These are phyloP conservation scores for Procapra przewalskii DNA, from an alignment of 2,113 vertebrate species.

Conservation along the genomic window DNA sequence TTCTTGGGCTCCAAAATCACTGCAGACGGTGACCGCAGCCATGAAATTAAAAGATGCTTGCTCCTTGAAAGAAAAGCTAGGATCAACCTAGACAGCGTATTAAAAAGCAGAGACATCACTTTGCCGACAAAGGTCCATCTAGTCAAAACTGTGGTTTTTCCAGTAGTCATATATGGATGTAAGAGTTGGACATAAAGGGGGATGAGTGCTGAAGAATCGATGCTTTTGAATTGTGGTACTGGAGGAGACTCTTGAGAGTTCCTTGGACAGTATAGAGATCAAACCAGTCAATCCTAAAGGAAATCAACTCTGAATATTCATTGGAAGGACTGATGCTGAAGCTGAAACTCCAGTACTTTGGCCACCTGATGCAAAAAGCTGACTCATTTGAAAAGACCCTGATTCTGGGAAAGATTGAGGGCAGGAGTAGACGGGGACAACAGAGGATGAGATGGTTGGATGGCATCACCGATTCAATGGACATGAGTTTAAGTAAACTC, in stretches of 20 bases:
- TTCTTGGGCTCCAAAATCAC: not conserved
- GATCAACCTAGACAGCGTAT: not conserved
- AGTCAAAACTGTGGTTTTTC: not conserved
- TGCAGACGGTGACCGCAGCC: not conserved
- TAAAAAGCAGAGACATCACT: not conserved
- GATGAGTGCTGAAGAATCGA: not conserved
- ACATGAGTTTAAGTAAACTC: not conserved
- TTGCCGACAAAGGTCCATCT: not conserved
- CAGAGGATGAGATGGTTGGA: not conserved
- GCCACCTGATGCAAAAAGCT: not conserved
- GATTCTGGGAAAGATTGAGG: not conserved
- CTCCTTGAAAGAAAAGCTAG: not conserved
- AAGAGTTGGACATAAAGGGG: not conserved
- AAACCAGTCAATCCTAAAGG: not conserved
- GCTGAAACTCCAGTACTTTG: not conserved
- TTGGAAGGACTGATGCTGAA: not conserved
- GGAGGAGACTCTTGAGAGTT: not conserved
- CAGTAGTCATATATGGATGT: not conserved
- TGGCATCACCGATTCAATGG: not conserved
- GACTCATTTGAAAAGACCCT: not conserved
- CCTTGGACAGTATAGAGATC: not conserved
- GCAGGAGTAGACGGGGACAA: fast-evolving
- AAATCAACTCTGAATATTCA: not conserved
- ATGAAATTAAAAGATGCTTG: not conserved
- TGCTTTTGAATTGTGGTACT: not conserved